A percentile compares a stretch with the other conserved stretches of the same genome.
Conservation (phyloP, 1,140 invertebrate genomes). For the Halesus radiatus region DNA sequence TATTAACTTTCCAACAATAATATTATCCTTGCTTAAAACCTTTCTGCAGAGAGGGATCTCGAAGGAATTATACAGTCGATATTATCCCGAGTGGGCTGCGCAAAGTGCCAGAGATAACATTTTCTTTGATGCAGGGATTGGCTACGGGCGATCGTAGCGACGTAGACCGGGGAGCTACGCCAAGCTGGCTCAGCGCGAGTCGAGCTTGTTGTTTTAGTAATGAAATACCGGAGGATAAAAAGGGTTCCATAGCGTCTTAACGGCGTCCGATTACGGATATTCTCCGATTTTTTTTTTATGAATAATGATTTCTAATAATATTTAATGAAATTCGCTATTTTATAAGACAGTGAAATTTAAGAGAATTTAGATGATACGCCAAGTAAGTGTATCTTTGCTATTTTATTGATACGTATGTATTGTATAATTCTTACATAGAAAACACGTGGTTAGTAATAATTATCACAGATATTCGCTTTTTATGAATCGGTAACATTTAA, state of each 20-base stretch:
- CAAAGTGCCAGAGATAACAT: slow-evolving; percentile 54
- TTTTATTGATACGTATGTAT: too few relatives aligned
- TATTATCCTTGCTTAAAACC: slow-evolving; percentile 57
- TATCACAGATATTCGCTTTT: too few relatives aligned
- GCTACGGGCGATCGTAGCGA: slow-evolving; percentile 12
- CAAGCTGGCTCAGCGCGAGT: neutral
- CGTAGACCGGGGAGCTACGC: too few relatives aligned
- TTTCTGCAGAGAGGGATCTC: slow-evolving; percentile 35
- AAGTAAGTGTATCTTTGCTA: too few relatives aligned
- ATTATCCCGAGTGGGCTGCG: slow-evolving; percentile 24
- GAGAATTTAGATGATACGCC: neutral
- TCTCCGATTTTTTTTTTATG: neutral
- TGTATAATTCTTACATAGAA: too few relatives aligned
- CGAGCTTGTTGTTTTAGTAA: slow-evolving; percentile 10
- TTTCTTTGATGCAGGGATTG: slow-evolving; percentile 53
- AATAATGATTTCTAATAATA: too few relatives aligned
- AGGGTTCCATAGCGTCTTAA: slow-evolving; percentile 1
- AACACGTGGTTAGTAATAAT: too few relatives aligned
- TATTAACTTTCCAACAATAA: slow-evolving; percentile 53
- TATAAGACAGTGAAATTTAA: neutral
- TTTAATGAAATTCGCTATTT: too few relatives aligned
- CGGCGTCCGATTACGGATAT: neutral
- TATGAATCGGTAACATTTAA: too few relatives aligned
- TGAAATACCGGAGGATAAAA: neutral
- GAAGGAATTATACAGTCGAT: slow-evolving; percentile 41